Conservation (phyloP, 2,888 invertebrate genomes). For the Campaea margaritaria region DNA sequence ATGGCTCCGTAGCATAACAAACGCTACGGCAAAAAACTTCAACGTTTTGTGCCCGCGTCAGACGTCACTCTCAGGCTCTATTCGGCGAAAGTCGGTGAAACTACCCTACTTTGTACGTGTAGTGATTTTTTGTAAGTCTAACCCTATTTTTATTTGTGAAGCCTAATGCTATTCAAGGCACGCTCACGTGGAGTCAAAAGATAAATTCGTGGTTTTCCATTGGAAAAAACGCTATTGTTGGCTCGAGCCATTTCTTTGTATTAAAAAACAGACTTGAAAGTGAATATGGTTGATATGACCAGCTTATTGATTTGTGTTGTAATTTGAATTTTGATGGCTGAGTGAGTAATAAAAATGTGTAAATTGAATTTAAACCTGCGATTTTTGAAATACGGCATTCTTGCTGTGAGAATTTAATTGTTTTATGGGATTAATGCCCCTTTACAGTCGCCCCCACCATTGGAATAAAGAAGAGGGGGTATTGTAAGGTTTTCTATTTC, state of each 20-base stretch:
- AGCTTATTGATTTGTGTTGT: not conserved
- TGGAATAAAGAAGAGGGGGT: too few relatives aligned
- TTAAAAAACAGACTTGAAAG: not conserved
- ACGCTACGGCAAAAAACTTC: constrained; percentile 29
- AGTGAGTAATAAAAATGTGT: not conserved
- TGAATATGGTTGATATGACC: constrained; percentile 1
- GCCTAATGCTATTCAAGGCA: constrained; percentile 1
- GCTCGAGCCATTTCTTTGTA: not conserved
- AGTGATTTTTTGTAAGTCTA: constrained; percentile 8
- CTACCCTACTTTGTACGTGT: constrained; percentile 24
- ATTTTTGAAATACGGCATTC: too few relatives aligned
- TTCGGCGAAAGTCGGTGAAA: constrained; percentile 19
- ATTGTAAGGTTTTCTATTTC: too few relatives aligned
- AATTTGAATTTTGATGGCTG: not conserved
- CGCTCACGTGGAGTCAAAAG: not conserved
- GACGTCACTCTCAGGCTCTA: constrained; percentile 39
- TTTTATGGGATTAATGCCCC: too few relatives aligned
- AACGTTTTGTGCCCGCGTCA: constrained; percentile 50
- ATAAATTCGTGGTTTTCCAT: not conserved
- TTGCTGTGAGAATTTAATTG: too few relatives aligned
- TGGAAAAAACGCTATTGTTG: constrained; percentile 1
- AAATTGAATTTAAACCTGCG: too few relatives aligned
- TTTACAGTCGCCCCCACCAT: too few relatives aligned
- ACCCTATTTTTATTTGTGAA: constrained; percentile 4
- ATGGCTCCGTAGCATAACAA: not conserved